Base-by-base conservation (phyloP, 2,113 vertebrate species). In the Pica pica region DNA sequence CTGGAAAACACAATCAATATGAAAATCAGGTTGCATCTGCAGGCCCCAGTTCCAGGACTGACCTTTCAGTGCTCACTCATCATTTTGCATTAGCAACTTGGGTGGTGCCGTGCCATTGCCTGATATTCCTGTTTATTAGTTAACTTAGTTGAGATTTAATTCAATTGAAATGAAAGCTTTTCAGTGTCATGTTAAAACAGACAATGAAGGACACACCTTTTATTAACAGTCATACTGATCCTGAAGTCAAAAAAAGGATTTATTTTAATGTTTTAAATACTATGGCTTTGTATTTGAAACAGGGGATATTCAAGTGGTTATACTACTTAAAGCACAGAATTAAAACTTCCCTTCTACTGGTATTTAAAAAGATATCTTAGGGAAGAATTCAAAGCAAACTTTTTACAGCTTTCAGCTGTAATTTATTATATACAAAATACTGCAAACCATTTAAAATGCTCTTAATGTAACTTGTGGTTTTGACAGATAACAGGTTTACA, bases 101-200 rank as follows among this genome's bases (percentile, higher is more conserved):
- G 94, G 78, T 44, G 83, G 87, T 96, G 10, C 88, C 26, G 7
- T 65, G 60, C 84, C 19, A 30, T 55, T 2, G 2, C 67, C 92
- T 69, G 86, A 68, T 94, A 94, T 67, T 93, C 84, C 91, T 77
- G 73, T 87, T 96, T 95, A 90, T 94, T 96, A 93, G 75, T 94
- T 74, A 81, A 81, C 86, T 95, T 96, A 85, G 90, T 46, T 96
- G 94, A 91, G 67, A 83, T 83, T 89, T 75, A 87, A 79, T 87
- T 53, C 82, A 56, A 83, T 78, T 86, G 75, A 91, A 96, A 94
- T 37, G 57, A 92, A 97, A 86, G 78, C 60, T 75, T 95, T 95
- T 74, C 71, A 22, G 20, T 79, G 61, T 59, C 63, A 68, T 7
- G 33, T 63, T 94, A 87, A 95, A 90, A 82, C 37, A n/a, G 49